Base-by-base conservation (phyloP, 2,888 invertebrate species). In the Hydraecia micacea region DNA sequence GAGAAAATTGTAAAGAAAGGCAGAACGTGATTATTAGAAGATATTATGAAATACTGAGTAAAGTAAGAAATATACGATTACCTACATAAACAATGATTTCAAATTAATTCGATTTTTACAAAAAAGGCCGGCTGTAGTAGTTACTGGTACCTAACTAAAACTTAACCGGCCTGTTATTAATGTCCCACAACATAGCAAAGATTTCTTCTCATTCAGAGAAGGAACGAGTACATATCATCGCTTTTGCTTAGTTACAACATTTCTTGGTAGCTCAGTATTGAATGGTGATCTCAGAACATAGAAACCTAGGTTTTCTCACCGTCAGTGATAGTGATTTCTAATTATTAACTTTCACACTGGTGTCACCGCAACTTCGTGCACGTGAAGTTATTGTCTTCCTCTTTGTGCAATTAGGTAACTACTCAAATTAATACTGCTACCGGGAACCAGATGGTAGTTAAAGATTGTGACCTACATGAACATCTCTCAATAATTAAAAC, bases 401-500 rank as follows among this genome's bases (percentile, higher is more conserved):
- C 32, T 25, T 49, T 8, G 18, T 0, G 18, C 11, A 70, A 36
- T 3, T 18, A 70, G 18, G 18, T 36, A 69, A 8, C 28, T 32
- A 21, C 13, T 28, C 2, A 74, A 49, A 62, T 49, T 7, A 32
- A 76, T 9, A n/a, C 25, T 25, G 8, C 28, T 49, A 49, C 8
- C 11, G 46, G 28, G 4, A 25, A 62, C 11, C 36, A 32, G 18
- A 46, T 55, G 5, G 21, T 65, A 15, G 18, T 28, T 32, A 8
- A 32, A 52, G 42, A 3, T 75, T 25, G 0, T 21, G 18, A 52
- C 28, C 18, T 25, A 15, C 5, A 52, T 42, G 18, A 5, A 67
- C 36, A 25, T 46, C 4, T 60, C n/a, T 73, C 28, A 65, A 9
- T 65, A 76, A 60, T 81, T 70, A 58, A 60, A 65, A 70, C 4